Evolutionary conservation across 2,888 invertebrate species (phyloP).

Genomic region (Druceiella hillmani): DNA sequence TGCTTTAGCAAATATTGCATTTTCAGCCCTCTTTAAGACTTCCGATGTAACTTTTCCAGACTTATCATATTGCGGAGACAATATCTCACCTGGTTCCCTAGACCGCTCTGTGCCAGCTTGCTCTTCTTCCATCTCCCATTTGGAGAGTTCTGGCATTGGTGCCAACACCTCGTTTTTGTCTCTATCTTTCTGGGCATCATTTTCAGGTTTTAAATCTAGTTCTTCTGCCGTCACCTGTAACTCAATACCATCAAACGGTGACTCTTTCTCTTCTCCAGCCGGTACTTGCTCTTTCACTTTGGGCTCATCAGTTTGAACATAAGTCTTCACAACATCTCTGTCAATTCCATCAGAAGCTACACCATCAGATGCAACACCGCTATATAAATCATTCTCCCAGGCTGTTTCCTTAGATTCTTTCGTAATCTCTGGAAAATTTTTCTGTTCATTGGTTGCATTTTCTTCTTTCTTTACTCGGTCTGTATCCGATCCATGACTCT

Average conservation of each 20-base stretch:
- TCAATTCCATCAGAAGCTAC: constrained; percentile 49
- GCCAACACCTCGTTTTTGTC: constrained; percentile 60
- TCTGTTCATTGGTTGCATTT: constrained; percentile 32
- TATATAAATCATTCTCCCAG: constrained; percentile 43
- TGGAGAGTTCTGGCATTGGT: constrained; percentile 73
- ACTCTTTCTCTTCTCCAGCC: constrained; percentile 43
- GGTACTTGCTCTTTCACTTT: constrained; percentile 32
- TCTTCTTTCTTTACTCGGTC: constrained; percentile 54
- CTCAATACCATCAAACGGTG: constrained; percentile 53
- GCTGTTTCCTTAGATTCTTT: constrained; percentile 17
- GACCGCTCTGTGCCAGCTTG: constrained; percentile 36
- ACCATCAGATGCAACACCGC: constrained; percentile 48
- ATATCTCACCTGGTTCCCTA: constrained; percentile 45
- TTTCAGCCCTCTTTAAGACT: constrained; percentile 86
- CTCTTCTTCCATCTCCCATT: constrained; percentile 82
- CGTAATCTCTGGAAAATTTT: constrained; percentile 28
- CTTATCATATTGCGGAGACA: constrained; percentile 49
- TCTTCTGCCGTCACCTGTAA: constrained; percentile 53
- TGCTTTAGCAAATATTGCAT: constrained; percentile 86
- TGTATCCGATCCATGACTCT: constrained; percentile 47
- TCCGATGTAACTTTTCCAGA: constrained; percentile 74
- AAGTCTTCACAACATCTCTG: constrained; percentile 27
- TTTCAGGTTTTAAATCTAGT: constrained; percentile 49
- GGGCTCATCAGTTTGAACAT: constrained; percentile 27
- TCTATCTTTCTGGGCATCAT: constrained; percentile 33